phyloP scores from a whole-genome alignment of 2,797 vertebrate genomes.

The Arctocebus calabarensis region DNA sequence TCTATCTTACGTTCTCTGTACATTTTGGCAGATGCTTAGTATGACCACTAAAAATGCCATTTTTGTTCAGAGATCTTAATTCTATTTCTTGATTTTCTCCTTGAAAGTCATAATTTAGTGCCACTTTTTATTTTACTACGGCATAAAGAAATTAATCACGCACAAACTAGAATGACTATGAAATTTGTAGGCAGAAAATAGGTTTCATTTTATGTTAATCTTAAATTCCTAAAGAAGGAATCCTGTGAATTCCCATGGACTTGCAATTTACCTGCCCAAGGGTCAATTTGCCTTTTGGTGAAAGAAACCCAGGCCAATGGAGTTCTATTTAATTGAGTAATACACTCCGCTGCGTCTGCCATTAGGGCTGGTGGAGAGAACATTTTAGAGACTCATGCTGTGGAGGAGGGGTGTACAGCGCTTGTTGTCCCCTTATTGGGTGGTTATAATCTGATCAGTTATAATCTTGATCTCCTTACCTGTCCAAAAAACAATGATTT shows the following conservation, averaged over 20 bases:
- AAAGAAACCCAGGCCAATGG: constrained; percentile 29
- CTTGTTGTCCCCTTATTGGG: neutral
- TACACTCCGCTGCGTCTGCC: constrained; percentile 36
- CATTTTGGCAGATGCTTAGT: constrained; percentile 40
- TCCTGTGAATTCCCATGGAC: neutral
- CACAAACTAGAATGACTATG: constrained; percentile 64
- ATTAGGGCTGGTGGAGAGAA: constrained; percentile 54
- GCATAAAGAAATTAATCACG: constrained; percentile 69
- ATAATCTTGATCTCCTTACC: neutral
- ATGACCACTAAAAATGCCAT: constrained; percentile 4
- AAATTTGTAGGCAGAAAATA: constrained; percentile 63
- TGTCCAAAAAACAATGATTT: constrained; percentile 71
- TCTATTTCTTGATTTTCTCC: constrained; percentile 67
- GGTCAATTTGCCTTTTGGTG: constrained; percentile 61
- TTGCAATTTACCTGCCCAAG: constrained; percentile 39
- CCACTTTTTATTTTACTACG: constrained; percentile 57
- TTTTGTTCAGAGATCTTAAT: constrained; percentile 63
- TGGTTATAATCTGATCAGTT: too few species aligned
- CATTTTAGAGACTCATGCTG: constrained; percentile 36
- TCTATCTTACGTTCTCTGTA: neutral
- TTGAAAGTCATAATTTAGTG: constrained; percentile 66
- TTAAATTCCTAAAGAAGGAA: constrained; percentile 56
- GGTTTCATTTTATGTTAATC: constrained; percentile 57
- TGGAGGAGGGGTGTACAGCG: neutral
- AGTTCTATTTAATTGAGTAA: constrained; percentile 74